A percentile compares a stretch with the other conserved stretches of the same genome.
Conservation (phyloP, 2,113 vertebrate genomes). For the Nerophis ophidion region DNA sequence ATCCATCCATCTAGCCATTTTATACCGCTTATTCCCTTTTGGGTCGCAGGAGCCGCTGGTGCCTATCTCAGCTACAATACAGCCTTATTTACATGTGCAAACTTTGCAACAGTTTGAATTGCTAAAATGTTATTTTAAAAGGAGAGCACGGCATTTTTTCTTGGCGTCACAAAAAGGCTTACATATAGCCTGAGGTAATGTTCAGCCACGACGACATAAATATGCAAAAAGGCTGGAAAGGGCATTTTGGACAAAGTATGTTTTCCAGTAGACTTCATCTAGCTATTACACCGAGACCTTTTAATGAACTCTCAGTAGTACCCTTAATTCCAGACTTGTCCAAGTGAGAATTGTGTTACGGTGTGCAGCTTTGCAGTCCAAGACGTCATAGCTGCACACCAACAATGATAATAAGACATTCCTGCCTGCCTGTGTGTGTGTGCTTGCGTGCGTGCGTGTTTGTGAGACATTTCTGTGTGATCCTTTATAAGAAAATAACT, state of each 20-base stretch:
- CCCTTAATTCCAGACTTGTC: no score
- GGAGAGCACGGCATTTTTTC: slow-evolving; percentile 8
- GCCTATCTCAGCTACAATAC: no score
- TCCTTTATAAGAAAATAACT: slow-evolving; percentile 9
- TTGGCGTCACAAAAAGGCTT: slow-evolving; percentile 23
- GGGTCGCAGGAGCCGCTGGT: no score
- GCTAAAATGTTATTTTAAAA: slow-evolving; percentile 23
- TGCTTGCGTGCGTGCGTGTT: no score
- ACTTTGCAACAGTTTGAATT: slow-evolving; percentile 7
- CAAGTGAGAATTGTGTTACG: no score
- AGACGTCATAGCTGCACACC: no score
- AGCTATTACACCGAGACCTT: neutral
- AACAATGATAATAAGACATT: no score
- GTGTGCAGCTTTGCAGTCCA: no score
- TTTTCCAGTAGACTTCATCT: slow-evolving; percentile 4
- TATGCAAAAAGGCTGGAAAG: slow-evolving; percentile 32
- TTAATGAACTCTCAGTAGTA: neutral
- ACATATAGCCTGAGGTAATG: slow-evolving; percentile 31
- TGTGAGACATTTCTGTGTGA: slow-evolving; percentile 3
- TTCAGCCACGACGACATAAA: slow-evolving; percentile 28
- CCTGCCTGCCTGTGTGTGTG: neutral
- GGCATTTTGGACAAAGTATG: slow-evolving; percentile 20
- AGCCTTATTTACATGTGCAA: no score
- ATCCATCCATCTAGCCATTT: no score
- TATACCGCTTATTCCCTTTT: no score